Conservation (phyloP, 1,140 invertebrate genomes). For the Dendroctonus ponderosae region DNA sequence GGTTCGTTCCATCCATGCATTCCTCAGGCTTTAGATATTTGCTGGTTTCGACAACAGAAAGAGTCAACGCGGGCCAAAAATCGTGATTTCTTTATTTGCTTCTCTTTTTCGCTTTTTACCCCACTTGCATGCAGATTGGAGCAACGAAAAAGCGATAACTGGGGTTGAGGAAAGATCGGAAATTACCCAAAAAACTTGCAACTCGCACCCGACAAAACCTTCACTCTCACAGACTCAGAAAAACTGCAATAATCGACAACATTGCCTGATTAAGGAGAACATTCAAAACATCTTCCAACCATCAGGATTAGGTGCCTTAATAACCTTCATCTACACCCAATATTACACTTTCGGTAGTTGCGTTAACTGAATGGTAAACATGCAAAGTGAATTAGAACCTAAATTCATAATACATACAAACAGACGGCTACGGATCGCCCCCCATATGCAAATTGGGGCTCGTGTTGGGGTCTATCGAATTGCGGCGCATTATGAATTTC, state of each 20-base stretch:
- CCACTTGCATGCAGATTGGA: no score
- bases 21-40: background rate
- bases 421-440: background rate
- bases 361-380: slow-evolving; percentile 26
- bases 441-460: slow-evolving; percentile 16
- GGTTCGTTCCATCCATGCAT: background rate
- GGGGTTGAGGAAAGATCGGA: no score
- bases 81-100: background rate
- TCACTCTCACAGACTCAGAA: no score
- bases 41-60: background rate
- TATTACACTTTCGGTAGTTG: background rate
- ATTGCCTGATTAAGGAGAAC: no score
- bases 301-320: background rate
- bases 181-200: no score
- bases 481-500: slow-evolving; percentile 3
- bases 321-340: slow-evolving; percentile 2
- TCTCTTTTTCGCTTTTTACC: no score
- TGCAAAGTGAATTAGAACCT: slow-evolving; percentile 24
- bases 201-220: no score
- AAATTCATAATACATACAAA: slow-evolving; percentile 27
- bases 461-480: slow-evolving; percentile 17
- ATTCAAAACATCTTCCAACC: no score
- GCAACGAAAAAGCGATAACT: no score
- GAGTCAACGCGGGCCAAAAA: background rate
- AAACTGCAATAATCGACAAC: no score